A percentile compares a stretch with the other conserved stretches of the same genome.
Conservation (phyloP, 1,140 invertebrate genomes). For the Medauroidea extradentata region DNA sequence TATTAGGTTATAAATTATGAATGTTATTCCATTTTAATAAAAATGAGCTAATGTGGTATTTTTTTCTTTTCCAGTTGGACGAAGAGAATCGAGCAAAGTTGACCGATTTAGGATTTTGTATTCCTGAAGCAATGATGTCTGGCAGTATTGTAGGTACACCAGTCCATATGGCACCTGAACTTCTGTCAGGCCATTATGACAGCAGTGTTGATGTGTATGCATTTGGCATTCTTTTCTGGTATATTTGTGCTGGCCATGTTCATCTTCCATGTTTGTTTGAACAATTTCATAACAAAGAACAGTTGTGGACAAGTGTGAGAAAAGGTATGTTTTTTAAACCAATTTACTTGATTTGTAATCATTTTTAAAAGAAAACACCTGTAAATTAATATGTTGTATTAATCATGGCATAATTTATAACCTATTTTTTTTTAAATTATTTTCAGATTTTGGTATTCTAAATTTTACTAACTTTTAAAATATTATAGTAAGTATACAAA, state of each 20-base stretch:
- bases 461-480: too few species aligned
- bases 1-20: neutral
- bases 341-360: too few species aligned
- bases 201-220: constrained; percentile 86
- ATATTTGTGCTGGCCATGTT: constrained; percentile 79
- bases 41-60: neutral
- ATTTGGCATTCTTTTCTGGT: constrained; percentile 90
- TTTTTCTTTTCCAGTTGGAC: constrained; percentile 55
- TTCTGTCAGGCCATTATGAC: constrained; percentile 77
- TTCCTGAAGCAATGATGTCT: constrained; percentile 88
- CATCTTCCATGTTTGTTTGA: constrained; percentile 77
- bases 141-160: constrained; percentile 83
- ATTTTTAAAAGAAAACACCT: too few species aligned
- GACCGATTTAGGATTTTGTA: constrained; percentile 88
- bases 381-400: too few species aligned
- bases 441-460: too few species aligned
- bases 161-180: constrained; percentile 89
- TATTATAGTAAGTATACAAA: too few species aligned
- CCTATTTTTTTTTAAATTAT: too few species aligned
- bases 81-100: constrained; percentile 69
- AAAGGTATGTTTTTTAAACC: constrained; percentile 74
- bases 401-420: too few species aligned
- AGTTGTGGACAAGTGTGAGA: constrained; percentile 78
- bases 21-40: neutral
- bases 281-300: constrained; percentile 82